phyloP scores from a whole-genome alignment of 2,113 vertebrate species.

The Coturnix japonica region DNA sequence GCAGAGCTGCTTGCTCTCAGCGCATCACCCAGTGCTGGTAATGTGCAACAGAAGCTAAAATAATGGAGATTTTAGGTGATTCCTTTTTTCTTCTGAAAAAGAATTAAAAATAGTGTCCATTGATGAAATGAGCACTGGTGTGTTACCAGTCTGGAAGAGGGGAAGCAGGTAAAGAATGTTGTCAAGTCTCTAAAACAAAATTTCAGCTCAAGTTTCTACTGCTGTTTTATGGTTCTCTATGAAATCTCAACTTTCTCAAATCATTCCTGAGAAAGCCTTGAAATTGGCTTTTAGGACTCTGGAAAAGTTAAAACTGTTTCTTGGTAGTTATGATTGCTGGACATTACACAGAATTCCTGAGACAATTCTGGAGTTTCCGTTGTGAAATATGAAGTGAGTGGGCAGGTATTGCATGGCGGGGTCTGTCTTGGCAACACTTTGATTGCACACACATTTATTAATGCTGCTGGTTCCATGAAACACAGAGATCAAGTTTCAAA shows the following conservation, averaged over 20 bases:
- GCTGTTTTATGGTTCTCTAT: neutral
- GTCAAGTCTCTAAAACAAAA: neutral
- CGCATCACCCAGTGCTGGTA: neutral
- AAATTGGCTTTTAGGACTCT: slow-evolving; percentile 55
- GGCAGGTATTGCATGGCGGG: slow-evolving; percentile 38
- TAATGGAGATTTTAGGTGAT: neutral
- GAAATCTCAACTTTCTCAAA: neutral
- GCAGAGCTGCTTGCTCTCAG: neutral
- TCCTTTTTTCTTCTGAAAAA: slow-evolving; percentile 4
- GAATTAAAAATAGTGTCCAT: neutral
- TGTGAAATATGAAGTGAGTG: slow-evolving; percentile 69
- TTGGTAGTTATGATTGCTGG: slow-evolving; percentile 30
- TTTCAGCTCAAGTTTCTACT: neutral
- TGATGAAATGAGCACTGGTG: neutral
- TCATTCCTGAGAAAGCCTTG: neutral
- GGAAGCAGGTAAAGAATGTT: neutral
- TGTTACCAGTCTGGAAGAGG: neutral
- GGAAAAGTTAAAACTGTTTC: slow-evolving; percentile 56
- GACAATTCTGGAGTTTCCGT: slow-evolving; percentile 52
- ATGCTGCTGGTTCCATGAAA: slow-evolving; percentile 57
- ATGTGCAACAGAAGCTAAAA: neutral
- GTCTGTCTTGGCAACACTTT: slow-evolving; percentile 44
- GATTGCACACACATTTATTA: slow-evolving; percentile 53
- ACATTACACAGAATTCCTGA: slow-evolving; percentile 33
- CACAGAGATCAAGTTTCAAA: slow-evolving; percentile 60